Conservation (phyloP, 2,113 vertebrate genomes). For the Ariopsis seemanni region DNA sequence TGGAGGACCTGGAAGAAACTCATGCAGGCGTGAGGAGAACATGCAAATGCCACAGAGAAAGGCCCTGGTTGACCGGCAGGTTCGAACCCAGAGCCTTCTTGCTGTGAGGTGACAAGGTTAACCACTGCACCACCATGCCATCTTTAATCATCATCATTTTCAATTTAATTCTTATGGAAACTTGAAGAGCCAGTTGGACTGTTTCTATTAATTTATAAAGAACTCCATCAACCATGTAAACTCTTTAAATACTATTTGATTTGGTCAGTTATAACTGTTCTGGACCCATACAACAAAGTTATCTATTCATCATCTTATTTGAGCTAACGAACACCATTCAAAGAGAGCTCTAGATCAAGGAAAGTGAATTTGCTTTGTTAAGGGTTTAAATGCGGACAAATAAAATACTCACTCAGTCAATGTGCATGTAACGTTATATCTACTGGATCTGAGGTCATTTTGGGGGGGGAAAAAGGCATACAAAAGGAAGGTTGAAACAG, state of each 20-base stretch:
- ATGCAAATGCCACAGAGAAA: too few species aligned
- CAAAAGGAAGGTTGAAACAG: conserved; percentile 17
- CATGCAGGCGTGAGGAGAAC: too few species aligned
- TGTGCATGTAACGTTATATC: neutral
- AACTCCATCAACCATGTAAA: neutral
- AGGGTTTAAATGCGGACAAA: neutral
- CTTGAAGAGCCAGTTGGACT: neutral
- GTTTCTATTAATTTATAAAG: neutral
- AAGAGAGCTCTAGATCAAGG: neutral
- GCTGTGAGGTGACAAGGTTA: too few species aligned
- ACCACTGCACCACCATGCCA: too few species aligned
- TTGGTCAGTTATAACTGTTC: neutral
- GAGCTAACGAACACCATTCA: neutral
- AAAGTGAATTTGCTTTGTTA: neutral
- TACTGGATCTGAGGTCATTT: conserved; percentile 16
- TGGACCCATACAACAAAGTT: neutral
- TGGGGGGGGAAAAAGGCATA: neutral
- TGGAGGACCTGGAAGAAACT: too few species aligned
- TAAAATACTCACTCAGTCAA: neutral
- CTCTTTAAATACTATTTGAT: neutral
- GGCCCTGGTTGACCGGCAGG: too few species aligned
- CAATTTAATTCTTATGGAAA: neutral
- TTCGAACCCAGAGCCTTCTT: too few species aligned
- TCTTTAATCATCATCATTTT: neutral
- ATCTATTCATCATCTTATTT: neutral